These are phyloP conservation scores for Chelon auratus DNA, from an alignment of 2,797 vertebrate genomes.

Conservation along the genomic window DNA sequence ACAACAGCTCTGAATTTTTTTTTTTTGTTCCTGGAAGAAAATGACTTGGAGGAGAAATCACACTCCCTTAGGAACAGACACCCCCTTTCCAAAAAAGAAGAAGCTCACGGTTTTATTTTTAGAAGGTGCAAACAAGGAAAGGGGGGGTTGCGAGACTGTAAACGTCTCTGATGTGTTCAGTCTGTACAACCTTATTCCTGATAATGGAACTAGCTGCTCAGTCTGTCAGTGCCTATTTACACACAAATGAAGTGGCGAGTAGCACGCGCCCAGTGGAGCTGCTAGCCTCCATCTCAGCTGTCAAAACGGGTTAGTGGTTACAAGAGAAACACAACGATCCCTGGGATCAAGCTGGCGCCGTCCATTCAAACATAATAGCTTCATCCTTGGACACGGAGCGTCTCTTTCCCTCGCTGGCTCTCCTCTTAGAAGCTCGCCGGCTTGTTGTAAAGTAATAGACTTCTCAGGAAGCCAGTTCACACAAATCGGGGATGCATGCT, in stretches of 20 bases:
- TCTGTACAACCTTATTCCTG: constrained; percentile 74
- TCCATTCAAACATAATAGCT: constrained; percentile 74
- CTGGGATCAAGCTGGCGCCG: constrained; percentile 65
- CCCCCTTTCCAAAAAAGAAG: constrained; percentile 3
- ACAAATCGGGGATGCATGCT: constrained; percentile 71
- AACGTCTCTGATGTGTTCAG: constrained; percentile 77
- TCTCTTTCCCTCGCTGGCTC: constrained; percentile 35
- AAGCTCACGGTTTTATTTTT: constrained; percentile 73
- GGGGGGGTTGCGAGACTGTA: constrained; percentile 56
- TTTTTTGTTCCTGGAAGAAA: constrained; percentile 69
- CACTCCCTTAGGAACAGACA: constrained; percentile 76
- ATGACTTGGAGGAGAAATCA: constrained; percentile 45
- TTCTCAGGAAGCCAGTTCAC: constrained; percentile 73
- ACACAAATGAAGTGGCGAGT: constrained; percentile 80
- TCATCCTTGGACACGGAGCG: constrained; percentile 70
- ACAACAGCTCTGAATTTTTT: constrained; percentile 28
- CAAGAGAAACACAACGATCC: constrained; percentile 74
- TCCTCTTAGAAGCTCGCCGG: constrained; percentile 47
- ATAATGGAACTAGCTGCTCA: constrained; percentile 77
- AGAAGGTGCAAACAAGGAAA: constrained; percentile 76
- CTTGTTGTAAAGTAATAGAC: constrained; percentile 76
- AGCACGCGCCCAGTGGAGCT: constrained; percentile 65
- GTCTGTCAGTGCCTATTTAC: constrained; percentile 81
- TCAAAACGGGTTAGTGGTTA: constrained; percentile 79
- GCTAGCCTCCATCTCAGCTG: constrained; percentile 79